Evolutionary conservation across 2,797 vertebrate species (phyloP).

Genomic region (Hylomyscus alleni): DNA sequence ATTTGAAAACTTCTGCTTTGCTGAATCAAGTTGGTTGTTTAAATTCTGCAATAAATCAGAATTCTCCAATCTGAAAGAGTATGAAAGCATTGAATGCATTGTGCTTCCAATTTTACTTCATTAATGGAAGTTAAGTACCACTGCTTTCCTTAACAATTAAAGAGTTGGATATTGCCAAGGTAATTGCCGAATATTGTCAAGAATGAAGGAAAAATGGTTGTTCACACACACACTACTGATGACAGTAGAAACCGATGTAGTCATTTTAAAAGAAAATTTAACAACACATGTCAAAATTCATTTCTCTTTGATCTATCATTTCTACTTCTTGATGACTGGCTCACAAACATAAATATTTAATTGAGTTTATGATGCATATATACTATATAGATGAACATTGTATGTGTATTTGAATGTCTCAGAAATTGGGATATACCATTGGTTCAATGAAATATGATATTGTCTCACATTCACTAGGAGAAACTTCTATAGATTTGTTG

Average conservation of each 20-base stretch:
- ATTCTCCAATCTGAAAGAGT: constrained; percentile 34
- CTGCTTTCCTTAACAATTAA: constrained; percentile 36
- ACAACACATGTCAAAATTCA: constrained; percentile 27
- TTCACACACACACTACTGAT: constrained; percentile 28
- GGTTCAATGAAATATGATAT: constrained; percentile 20
- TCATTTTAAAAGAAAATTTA: not conserved
- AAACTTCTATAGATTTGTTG: constrained; percentile 21
- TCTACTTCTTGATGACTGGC: constrained; percentile 34
- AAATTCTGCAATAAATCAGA: constrained; percentile 47
- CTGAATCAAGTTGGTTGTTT: not conserved
- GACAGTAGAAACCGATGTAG: not conserved
- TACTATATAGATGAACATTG: constrained; percentile 39
- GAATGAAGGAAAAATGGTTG: constrained; percentile 1
- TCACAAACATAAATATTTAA: constrained; percentile 26
- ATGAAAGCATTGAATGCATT: not conserved
- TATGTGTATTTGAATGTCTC: constrained; percentile 9
- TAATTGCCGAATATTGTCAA: constrained; percentile 21
- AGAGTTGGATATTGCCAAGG: not conserved
- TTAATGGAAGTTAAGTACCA: constrained; percentile 13
- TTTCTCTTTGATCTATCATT: constrained; percentile 39
- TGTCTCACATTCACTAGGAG: constrained; percentile 3
- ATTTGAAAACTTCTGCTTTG: constrained; percentile 57
- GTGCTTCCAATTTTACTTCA: constrained; percentile 47
- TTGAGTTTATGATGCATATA: constrained; percentile 16
- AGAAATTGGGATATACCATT: constrained; percentile 5